Evolutionary conservation across 1,140 invertebrate species (phyloP), one percentile per base, ranked within the genome.

Genomic region (Metaphire vulgaris): DNA sequence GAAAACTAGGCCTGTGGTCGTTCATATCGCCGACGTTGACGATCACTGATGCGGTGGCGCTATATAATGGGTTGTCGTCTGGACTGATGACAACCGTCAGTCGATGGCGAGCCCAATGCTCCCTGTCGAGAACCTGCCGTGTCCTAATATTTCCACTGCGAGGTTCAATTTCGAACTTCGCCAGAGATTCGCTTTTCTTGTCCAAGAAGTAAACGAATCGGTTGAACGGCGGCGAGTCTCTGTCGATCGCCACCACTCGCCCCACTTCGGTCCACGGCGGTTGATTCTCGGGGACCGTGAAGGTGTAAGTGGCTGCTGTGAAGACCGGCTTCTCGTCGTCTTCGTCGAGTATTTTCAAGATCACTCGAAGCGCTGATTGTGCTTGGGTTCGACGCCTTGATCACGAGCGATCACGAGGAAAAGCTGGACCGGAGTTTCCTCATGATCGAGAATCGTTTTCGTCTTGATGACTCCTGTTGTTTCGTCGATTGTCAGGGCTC

Each of bases 241-340:
- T 72, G 30, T 78, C 77, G 21, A 6, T 30, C 1, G 74, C 74
- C 2, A 31, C n/a, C 41, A 78, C 66, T 6, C 31, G 26, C 2
- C 77, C 77, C 34, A 76, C 74, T 1, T 33, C 29, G 16, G 74
- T 66, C 2, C 77, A 73, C n/a, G 33, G 28, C 64, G 77, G 77
- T 34, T 78, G 73, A 69, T 78, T 78, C 32, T 78, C 77, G 33
- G 69, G 26, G 30, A 71, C 65, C 26, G 34, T 33, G 68, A 78
- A 78, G 29, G 64, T 64, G 68, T 78, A 78, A 6, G 15, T 33
- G 34, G 31, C 16, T 2, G 26, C 29, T n/a, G 2, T 28, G 33
- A 78, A 78, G 14, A 14, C 32, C 69, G 77, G 77, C 1, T 21
- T 26, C 32, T 75, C 68, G 26, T 78, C 77, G 73, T 78, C 72